These are phyloP conservation scores for Calameuta pallipes DNA, from an alignment of 2,888 invertebrate genomes.

Conservation along the genomic window DNA sequence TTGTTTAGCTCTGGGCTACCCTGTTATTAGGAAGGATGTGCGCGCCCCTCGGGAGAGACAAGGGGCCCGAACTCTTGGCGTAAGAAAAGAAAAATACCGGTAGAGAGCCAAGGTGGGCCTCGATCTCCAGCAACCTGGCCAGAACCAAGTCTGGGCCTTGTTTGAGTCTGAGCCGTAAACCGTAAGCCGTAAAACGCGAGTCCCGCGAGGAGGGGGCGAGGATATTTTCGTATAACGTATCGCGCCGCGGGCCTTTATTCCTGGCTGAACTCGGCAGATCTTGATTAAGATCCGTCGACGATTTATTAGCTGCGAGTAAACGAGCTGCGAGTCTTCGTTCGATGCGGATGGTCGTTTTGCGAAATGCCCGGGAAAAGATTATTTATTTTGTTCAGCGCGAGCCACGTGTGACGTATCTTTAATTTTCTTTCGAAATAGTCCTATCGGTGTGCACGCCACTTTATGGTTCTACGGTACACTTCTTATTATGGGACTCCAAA, in stretches of 20 bases:
- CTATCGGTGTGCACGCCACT: not conserved
- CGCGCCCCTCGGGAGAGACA: constrained; percentile 45
- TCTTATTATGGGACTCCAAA: not conserved
- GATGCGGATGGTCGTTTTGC: not conserved
- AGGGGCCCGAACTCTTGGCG: constrained; percentile 24
- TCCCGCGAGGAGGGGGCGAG: not conserved
- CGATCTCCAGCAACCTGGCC: not conserved
- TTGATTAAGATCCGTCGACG: constrained; percentile 41
- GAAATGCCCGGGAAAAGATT: not conserved
- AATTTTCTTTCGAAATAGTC: not conserved
- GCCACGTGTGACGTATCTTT: not conserved
- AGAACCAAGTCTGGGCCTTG: not conserved
- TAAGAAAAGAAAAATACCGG: not conserved
- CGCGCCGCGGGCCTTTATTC: constrained; percentile 12
- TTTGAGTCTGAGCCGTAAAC: not conserved
- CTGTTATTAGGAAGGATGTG: constrained; percentile 59
- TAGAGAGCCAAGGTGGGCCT: not conserved
- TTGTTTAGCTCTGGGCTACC: constrained; percentile 63
- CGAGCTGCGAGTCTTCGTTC: not conserved
- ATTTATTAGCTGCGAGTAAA: constrained; percentile 34
- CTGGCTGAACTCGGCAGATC: constrained; percentile 26
- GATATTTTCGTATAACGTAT: constrained; percentile 16
- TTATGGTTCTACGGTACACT: not conserved
- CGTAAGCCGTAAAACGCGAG: not conserved
- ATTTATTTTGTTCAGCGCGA: not conserved